Conservation (phyloP, 1,140 invertebrate species). For the Chelonus insularis region DNA sequence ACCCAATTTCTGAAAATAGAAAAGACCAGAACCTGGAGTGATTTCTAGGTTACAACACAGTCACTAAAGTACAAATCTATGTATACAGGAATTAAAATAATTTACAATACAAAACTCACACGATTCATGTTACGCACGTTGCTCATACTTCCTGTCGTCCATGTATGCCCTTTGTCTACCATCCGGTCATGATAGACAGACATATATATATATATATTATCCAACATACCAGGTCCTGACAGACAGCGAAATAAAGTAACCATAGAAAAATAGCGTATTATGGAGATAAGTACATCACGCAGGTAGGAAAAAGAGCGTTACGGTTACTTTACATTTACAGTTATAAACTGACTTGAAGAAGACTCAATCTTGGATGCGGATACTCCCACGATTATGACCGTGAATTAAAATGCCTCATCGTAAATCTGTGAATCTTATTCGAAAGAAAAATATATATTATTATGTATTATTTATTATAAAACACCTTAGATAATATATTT, state of each 20-base stretch:
- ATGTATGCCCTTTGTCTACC: conserved; percentile 33
- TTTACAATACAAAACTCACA: conserved; percentile 17
- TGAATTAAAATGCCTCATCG: conserved; percentile 4
- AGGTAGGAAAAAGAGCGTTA: conserved; percentile 8
- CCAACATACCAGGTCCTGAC: not conserved
- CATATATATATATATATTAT: not conserved
- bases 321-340: conserved; percentile 10
- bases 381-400: conserved; percentile 11
- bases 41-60: not conserved
- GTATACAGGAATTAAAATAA: not conserved
- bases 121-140: conserved; percentile 34
- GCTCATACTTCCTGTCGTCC: conserved; percentile 35
- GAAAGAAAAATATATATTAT: not conserved
- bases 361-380: not conserved
- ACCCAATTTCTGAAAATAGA: too few relatives aligned
- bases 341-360: not conserved
- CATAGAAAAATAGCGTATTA: too few relatives aligned
- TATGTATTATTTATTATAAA: not conserved
- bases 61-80: not conserved
- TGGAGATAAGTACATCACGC: not conserved
- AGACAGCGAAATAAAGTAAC: not conserved
- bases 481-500: not conserved
- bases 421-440: not conserved
- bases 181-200: conserved; percentile 24
- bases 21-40: too few relatives aligned